phyloP scores from a whole-genome alignment of 1,140 invertebrate species.

The Drosophila kanapiae region DNA sequence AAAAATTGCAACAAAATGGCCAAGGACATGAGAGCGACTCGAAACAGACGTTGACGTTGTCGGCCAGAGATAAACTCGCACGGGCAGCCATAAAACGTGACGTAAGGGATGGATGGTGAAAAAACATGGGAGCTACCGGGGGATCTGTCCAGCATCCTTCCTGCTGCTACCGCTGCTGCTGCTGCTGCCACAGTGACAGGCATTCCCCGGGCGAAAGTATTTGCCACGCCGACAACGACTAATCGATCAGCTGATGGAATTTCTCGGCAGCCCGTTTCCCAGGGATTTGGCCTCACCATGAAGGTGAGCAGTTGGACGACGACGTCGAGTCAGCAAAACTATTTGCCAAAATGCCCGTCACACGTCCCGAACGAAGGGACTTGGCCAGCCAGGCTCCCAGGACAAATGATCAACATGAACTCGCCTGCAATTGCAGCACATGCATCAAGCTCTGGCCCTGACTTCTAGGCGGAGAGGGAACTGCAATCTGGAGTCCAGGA shows the following conservation, averaged over 20 bases:
- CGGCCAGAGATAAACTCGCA: slow-evolving; percentile 72
- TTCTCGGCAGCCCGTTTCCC: slow-evolving; percentile 25
- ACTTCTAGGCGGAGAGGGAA: background rate
- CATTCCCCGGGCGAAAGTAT: slow-evolving; percentile 53
- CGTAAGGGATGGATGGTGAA: slow-evolving; percentile 1
- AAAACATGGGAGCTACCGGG: background rate
- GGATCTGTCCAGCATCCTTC: slow-evolving; percentile 14
- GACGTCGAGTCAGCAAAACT: slow-evolving; percentile 33
- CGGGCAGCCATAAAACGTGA: slow-evolving; percentile 74
- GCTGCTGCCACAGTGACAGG: slow-evolving; percentile 39
- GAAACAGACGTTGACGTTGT: slow-evolving; percentile 72
- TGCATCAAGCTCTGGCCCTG: slow-evolving; percentile 50
- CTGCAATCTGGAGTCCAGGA: slow-evolving; percentile 3
- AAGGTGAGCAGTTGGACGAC: slow-evolving; percentile 24
- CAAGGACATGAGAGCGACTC: slow-evolving; percentile 60
- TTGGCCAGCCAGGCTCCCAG: slow-evolving; percentile 12
- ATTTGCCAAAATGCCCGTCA: slow-evolving; percentile 54
- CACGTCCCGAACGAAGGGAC: slow-evolving; percentile 2
- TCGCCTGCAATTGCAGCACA: slow-evolving; percentile 54
- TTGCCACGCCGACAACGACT: slow-evolving; percentile 63
- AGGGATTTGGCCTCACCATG: slow-evolving; percentile 21
- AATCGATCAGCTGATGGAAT: slow-evolving; percentile 71
- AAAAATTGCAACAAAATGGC: slow-evolving; percentile 76
- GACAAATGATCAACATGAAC: slow-evolving; percentile 79
- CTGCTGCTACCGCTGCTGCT: background rate